Conservation (phyloP, 2,888 invertebrate species). For the Eristalis pertinax region DNA sequence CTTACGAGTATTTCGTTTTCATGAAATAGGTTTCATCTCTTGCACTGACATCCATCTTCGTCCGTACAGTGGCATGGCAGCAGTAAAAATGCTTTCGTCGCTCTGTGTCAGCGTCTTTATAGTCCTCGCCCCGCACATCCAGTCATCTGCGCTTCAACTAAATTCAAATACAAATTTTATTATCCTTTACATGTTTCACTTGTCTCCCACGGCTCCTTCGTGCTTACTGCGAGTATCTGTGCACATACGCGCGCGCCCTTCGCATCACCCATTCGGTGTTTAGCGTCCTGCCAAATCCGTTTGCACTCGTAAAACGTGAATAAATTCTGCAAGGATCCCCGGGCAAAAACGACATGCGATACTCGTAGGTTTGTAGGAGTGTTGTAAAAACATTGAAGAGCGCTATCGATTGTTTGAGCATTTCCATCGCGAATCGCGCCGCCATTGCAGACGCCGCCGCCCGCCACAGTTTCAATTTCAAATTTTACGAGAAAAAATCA, state of each 20-base stretch:
- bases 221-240: background rate
- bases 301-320: constrained; percentile 45
- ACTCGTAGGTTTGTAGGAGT: background rate
- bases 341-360: constrained; percentile 13
- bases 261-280: constrained; percentile 3
- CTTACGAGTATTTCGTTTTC: background rate
- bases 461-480: constrained; percentile 42
- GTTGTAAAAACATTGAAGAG: constrained; percentile 16
- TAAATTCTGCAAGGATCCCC: constrained; percentile 28
- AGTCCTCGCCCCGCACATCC: background rate
- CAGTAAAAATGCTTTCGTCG: constrained; percentile 41
- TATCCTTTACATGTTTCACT: constrained; percentile 37
- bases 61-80: constrained; percentile 9
- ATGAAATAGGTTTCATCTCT: constrained; percentile 10
- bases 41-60: constrained; percentile 34
- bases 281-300: constrained; percentile 24
- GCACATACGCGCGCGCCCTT: background rate
- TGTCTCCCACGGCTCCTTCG: background rate
- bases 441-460: background rate
- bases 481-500: constrained; percentile 46
- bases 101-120: constrained; percentile 35
- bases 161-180: constrained; percentile 56
- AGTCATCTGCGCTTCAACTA: constrained; percentile 39
- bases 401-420: constrained; percentile 36
- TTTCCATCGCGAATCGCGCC: constrained; percentile 8